phyloP scores from a whole-genome alignment of 1,140 invertebrate genomes.

The Brachionus koreanus region DNA sequence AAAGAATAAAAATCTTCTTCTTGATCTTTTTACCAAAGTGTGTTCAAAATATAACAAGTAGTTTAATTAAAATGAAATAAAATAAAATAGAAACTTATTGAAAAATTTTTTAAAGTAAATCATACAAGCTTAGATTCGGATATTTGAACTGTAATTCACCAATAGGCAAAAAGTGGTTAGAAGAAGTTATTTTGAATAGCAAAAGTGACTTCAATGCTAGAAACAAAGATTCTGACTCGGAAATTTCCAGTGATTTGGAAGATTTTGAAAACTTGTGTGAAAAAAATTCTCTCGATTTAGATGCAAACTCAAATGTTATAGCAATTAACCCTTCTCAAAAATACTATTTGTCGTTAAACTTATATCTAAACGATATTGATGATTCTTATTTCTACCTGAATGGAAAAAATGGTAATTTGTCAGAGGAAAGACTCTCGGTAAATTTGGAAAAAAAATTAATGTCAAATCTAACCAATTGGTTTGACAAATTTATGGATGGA shows the following conservation, averaged over 20 bases:
- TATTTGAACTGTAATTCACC: not conserved
- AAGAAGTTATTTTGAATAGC: not conserved
- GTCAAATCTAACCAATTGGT: not conserved
- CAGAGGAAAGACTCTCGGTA: not conserved
- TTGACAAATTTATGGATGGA: not conserved
- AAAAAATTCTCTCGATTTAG: not conserved
- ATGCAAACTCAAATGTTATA: not conserved
- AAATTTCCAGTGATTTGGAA: slow-evolving; percentile 7
- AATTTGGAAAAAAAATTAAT: not conserved
- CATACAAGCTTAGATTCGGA: slow-evolving; percentile 25
- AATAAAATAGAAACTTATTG: not conserved
- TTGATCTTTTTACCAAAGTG: slow-evolving; percentile 17
- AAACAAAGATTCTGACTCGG: not conserved
- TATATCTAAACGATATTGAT: not conserved
- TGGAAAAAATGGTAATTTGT: not conserved
- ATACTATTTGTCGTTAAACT: not conserved
- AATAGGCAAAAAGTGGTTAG: slow-evolving; percentile 13
- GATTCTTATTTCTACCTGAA: not conserved
- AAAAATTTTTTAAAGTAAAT: not conserved
- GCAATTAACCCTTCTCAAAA: not conserved
- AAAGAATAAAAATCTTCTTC: slow-evolving; percentile 13
- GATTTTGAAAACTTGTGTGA: not conserved
- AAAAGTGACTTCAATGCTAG: not conserved
- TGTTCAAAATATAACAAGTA: slow-evolving; percentile 31
- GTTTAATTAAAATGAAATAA: not conserved